phyloP scores from a whole-genome alignment of 2,888 invertebrate species.

The Nowickia ferox region DNA sequence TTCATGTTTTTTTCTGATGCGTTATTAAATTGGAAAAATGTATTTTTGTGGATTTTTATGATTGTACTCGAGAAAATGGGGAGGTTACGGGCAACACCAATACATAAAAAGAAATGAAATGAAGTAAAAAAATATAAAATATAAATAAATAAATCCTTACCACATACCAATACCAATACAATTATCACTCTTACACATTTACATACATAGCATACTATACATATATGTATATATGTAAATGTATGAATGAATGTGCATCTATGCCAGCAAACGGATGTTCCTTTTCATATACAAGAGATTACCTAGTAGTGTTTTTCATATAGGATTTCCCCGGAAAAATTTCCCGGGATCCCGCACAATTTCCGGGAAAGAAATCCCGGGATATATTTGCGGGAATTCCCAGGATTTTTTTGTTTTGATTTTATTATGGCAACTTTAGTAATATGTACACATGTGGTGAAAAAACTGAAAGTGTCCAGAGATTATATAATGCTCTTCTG shows the following conservation, averaged over 20 bases:
- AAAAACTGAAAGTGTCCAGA: no score
- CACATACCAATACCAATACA: constrained; percentile 65
- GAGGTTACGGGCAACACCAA: constrained; percentile 41
- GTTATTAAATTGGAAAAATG: constrained; percentile 66
- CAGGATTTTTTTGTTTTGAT: no score
- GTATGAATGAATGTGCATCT: background rate
- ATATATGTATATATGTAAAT: no score
- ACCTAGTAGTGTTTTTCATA: no score
- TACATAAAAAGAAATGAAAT: constrained; percentile 8
- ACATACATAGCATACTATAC: no score
- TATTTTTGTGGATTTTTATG: constrained; percentile 64
- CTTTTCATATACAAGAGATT: background rate
- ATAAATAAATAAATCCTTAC: constrained; percentile 68
- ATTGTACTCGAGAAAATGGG: constrained; percentile 59
- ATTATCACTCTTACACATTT: constrained; percentile 52
- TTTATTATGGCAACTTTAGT: no score
- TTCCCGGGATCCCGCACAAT: no score
- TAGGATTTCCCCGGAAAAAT: no score
- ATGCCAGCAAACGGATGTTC: constrained; percentile 4
- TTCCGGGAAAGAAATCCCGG: no score
- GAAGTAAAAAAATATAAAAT: constrained; percentile 38
- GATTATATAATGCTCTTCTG: no score
- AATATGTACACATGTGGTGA: no score
- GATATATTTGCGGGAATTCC: no score
- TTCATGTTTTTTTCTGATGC: constrained; percentile 43